phyloP scores from a whole-genome alignment of 2,797 vertebrate genomes.

The Dipus sagitta region DNA sequence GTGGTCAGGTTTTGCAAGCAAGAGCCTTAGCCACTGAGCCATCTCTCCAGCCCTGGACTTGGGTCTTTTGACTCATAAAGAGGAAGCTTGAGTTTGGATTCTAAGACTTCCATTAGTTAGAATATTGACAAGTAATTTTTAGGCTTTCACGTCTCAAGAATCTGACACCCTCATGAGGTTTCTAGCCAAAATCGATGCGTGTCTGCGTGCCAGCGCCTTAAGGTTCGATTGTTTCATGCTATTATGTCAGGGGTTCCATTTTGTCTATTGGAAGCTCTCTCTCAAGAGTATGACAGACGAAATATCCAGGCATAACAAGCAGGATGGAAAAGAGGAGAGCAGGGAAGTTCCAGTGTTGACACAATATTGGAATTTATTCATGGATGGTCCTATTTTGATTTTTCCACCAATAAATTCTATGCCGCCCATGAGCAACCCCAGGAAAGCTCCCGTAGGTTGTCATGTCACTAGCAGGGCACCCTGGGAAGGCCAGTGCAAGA shows the following conservation, averaged over 20 bases:
- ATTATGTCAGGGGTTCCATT: slow-evolving; percentile 9
- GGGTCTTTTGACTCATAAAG: slow-evolving; percentile 14
- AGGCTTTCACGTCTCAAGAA: slow-evolving; percentile 4
- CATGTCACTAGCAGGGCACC: too few relatives aligned
- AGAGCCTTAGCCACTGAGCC: too few relatives aligned
- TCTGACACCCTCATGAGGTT: not conserved
- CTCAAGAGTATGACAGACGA: not conserved
- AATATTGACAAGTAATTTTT: not conserved
- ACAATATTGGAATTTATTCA: not conserved
- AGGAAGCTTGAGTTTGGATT: slow-evolving; percentile 27
- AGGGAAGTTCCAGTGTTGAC: not conserved
- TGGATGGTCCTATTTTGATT: not conserved
- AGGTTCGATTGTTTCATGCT: not conserved
- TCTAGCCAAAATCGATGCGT: not conserved
- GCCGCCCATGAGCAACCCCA: not conserved
- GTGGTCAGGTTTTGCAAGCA: too few relatives aligned
- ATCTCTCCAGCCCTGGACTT: too few relatives aligned
- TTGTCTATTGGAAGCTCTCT: not conserved
- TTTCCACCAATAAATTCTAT: not conserved
- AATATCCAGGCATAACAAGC: not conserved
- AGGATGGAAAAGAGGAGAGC: not conserved
- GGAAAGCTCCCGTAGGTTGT: not conserved
- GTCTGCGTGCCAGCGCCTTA: not conserved
- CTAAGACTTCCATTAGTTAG: not conserved
- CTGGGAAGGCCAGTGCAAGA: not conserved